phyloP scores from a whole-genome alignment of 2,797 vertebrate species.

The Menidia menidia region DNA sequence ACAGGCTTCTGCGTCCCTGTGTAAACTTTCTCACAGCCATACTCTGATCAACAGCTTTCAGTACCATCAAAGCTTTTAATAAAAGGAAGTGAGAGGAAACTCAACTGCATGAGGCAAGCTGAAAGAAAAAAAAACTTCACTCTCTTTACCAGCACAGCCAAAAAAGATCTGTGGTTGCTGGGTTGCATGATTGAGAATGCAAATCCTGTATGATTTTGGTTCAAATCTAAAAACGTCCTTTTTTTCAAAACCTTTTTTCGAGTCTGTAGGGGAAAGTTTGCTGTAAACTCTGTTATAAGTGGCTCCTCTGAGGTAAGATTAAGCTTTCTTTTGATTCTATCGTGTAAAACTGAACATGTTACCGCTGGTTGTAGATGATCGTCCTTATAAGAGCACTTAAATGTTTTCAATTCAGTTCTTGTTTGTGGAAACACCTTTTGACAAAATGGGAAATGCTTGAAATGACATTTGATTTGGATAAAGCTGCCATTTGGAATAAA shows the following conservation, averaged over 20 bases:
- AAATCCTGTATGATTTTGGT: slow-evolving; percentile 42
- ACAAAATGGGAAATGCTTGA: background rate
- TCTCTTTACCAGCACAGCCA: fast-evolving
- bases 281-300: background rate
- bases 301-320: slow-evolving; percentile 46
- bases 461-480: background rate
- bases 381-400: background rate
- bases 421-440: background rate
- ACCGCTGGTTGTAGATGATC: background rate
- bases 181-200: slow-evolving; percentile 36
- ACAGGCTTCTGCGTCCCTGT: background rate
- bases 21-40: too few species aligned
- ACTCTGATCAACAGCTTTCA: background rate
- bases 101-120: background rate
- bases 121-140: background rate
- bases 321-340: background rate
- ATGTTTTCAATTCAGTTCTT: background rate
- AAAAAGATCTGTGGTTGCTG: background rate
- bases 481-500: background rate
- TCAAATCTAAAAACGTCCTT: slow-evolving; percentile 38
- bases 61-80: slow-evolving; percentile 7
- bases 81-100: slow-evolving; percentile 47
- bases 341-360: background rate
- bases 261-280: background rate
- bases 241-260: slow-evolving; percentile 10